Evolutionary conservation across 2,797 vertebrate species (phyloP).

Genomic region (Muscicapa striata): DNA sequence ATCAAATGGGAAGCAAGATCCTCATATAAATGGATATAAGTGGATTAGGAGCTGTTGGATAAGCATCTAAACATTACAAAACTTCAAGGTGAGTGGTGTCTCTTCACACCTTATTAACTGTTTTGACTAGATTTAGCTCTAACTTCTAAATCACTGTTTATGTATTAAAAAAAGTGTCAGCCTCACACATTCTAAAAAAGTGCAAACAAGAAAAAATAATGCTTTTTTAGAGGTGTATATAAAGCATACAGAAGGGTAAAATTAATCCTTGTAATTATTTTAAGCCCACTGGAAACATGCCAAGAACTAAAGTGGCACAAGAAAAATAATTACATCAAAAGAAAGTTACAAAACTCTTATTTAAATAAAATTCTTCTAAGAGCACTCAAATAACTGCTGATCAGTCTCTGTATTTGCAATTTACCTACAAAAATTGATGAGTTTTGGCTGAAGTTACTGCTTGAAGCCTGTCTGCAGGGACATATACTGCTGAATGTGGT

Average conservation of each 20-base stretch:
- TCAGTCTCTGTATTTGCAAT: background rate
- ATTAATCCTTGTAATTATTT: background rate
- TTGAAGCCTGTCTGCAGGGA: conserved; percentile 1
- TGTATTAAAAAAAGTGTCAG: background rate
- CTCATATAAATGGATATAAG: accelerated
- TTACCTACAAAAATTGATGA: conserved; percentile 1
- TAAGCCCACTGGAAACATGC: background rate
- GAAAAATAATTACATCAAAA: background rate
- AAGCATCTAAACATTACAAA: background rate
- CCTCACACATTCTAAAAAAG: background rate
- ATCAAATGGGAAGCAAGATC: background rate
- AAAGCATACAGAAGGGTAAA: background rate
- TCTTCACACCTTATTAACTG: background rate
- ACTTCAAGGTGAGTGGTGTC: background rate
- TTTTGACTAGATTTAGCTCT: background rate
- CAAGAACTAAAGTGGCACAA: background rate
- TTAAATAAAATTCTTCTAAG: background rate
- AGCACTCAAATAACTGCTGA: background rate
- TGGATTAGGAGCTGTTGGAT: background rate
- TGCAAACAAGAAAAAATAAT: background rate
- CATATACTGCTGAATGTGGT: background rate
- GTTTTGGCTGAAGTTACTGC: conserved; percentile 23
- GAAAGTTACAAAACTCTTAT: background rate
- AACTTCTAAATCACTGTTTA: background rate
- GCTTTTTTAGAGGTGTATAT: background rate